Conservation (phyloP, 2,113 vertebrate genomes). For the Atractosteus spatula region DNA sequence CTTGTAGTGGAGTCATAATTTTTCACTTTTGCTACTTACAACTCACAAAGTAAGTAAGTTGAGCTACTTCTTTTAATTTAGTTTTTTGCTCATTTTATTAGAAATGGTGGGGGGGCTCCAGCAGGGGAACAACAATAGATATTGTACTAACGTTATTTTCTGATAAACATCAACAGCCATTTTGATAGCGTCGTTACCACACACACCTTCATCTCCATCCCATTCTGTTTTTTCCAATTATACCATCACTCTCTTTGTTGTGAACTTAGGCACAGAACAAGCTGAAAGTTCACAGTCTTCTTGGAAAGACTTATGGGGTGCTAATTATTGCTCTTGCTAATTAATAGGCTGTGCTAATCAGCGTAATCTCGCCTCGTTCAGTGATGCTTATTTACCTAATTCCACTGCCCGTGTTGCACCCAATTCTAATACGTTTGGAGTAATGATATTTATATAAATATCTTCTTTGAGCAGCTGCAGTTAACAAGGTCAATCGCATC, state of each 20-base stretch:
- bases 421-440: not conserved
- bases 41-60: too few relatives aligned
- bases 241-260: not conserved
- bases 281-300: constrained; percentile 10
- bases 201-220: not conserved
- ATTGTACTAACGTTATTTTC: too few relatives aligned
- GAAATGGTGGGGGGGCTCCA: too few relatives aligned
- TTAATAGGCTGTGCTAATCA: constrained; percentile 19
- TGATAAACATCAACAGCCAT: not conserved
- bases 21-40: too few relatives aligned
- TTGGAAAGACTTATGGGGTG: constrained; percentile 10
- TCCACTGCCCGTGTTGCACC: not conserved
- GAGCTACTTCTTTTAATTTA: constrained; percentile 30
- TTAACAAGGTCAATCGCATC: not conserved
- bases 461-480: constrained; percentile 6
- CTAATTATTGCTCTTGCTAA: constrained; percentile 25
- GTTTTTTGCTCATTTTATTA: too few relatives aligned
- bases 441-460: not conserved
- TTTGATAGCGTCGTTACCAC: not conserved
- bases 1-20: constrained; percentile 37
- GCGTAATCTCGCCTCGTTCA: constrained; percentile 20
- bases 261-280: not conserved
- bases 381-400: constrained; percentile 28
- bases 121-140: too few relatives aligned
- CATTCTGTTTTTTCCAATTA: not conserved